A percentile compares a stretch with the other conserved stretches of the same genome.
These are phyloP conservation scores for Candoia aspera DNA, from an alignment of 2,113 vertebrate genomes.

Conservation along the genomic window DNA sequence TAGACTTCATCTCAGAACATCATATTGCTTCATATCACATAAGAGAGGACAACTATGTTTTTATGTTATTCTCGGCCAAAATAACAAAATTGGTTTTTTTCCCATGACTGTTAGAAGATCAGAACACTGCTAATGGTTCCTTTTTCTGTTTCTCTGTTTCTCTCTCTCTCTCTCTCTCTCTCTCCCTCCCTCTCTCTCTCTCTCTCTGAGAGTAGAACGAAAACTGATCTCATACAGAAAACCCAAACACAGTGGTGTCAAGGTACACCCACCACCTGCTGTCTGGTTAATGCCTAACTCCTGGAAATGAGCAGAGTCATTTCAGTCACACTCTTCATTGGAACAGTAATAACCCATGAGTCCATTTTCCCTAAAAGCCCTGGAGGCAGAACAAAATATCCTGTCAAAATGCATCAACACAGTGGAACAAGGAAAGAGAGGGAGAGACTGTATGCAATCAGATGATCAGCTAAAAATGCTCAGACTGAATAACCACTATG, in stretches of 20 bases:
- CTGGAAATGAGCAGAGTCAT: conserved; percentile 59
- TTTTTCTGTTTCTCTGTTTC: conserved; percentile 15
- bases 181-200: no score
- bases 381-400: conserved; percentile 65
- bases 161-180: conserved; percentile 26
- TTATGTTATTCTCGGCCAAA: conserved; percentile 20
- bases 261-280: conserved; percentile 48
- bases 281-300: conserved; percentile 61
- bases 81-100: conserved; percentile 39
- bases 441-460: neutral
- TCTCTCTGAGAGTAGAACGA: conserved; percentile 45
- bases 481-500: conserved; percentile 38
- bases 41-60: neutral
- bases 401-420: conserved; percentile 66
- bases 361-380: conserved; percentile 56
- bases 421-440: conserved; percentile 56
- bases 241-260: conserved; percentile 50
- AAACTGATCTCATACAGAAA: conserved; percentile 48
- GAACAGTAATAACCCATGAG: conserved; percentile 51
- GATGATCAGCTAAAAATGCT: conserved; percentile 44
- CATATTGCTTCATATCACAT: neutral
- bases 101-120: conserved; percentile 47
- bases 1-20: neutral
- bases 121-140: conserved; percentile 34
- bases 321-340: conserved; percentile 56